Percentiles rank a stretch among this genome's conserved stretches.
phyloP scores from a whole-genome alignment of 1,140 invertebrate species.

The Phthorimaea operculella region DNA sequence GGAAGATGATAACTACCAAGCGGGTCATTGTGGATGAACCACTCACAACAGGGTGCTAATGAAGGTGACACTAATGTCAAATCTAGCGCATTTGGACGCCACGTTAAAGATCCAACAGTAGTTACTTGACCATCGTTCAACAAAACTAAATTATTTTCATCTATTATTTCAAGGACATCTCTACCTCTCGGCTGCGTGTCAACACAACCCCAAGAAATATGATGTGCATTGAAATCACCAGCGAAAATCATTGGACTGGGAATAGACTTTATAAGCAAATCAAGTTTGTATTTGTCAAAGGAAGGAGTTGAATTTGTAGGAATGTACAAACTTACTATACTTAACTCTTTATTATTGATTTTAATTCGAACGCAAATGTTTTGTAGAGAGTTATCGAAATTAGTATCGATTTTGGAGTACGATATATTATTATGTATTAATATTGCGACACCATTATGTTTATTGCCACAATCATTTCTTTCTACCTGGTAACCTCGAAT shows the following conservation, averaged over 20 bases:
- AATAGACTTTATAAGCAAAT: conserved; percentile 15
- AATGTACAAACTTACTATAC: conserved; percentile 11
- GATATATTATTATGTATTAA: conserved; percentile 19
- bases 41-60: too few species aligned
- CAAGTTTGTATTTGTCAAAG: conserved; percentile 15
- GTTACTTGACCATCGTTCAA: too few species aligned
- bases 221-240: conserved; percentile 21
- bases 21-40: too few species aligned
- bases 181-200: too few species aligned
- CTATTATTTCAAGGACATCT: too few species aligned
- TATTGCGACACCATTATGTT: conserved; percentile 21
- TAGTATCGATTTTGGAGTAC: not conserved
- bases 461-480: conserved; percentile 18
- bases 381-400: conserved; percentile 4
- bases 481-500: conserved; percentile 14
- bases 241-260: conserved; percentile 18
- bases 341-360: conserved; percentile 11
- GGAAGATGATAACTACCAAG: too few species aligned
- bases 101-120: too few species aligned
- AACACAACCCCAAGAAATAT: conserved; percentile 19
- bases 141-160: too few species aligned
- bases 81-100: too few species aligned
- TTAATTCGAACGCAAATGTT: not conserved
- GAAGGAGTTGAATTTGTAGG: conserved; percentile 9
- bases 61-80: too few species aligned